phyloP scores from a whole-genome alignment of 2,888 invertebrate species.

The Strigamia maritima region DNA sequence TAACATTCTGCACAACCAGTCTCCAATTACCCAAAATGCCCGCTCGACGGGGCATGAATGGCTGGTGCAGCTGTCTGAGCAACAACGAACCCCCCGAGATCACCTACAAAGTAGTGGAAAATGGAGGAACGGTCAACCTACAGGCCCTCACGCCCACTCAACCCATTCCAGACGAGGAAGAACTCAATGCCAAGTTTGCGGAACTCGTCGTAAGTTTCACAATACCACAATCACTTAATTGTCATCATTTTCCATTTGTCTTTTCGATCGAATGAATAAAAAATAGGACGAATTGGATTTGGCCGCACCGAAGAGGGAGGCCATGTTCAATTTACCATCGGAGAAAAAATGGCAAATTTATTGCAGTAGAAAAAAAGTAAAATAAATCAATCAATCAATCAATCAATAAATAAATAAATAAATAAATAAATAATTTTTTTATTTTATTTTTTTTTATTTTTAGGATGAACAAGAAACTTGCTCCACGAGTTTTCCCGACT shows the following conservation, averaged over 20 bases:
- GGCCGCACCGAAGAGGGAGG: slow-evolving; percentile 88
- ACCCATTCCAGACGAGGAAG: slow-evolving; percentile 87
- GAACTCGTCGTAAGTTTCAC: slow-evolving; percentile 75
- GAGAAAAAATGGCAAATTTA: slow-evolving; percentile 98
- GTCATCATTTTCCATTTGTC: slow-evolving; percentile 43
- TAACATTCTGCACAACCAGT: slow-evolving; percentile 40
- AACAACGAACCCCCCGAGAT: slow-evolving; percentile 90
- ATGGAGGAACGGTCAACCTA: slow-evolving; percentile 76
- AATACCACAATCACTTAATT: neutral
- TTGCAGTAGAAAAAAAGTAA: slow-evolving; percentile 70
- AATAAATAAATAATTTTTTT: too few relatives aligned
- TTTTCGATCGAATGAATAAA: too few relatives aligned
- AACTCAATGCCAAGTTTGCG: slow-evolving; percentile 88
- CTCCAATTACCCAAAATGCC: slow-evolving; percentile 43
- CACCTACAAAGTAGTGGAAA: slow-evolving; percentile 88
- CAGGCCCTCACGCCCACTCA: slow-evolving; percentile 87
- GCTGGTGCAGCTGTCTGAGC: slow-evolving; percentile 53
- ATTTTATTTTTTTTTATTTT: slow-evolving; percentile 24
- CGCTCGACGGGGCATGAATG: slow-evolving; percentile 43
- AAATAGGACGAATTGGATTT: slow-evolving; percentile 82
- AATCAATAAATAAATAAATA: neutral
- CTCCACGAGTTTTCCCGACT: slow-evolving; percentile 64
- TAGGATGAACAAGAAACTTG: slow-evolving; percentile 49
- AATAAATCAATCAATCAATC: neutral
- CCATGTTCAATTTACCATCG: slow-evolving; percentile 86